phyloP scores from a whole-genome alignment of 2,888 invertebrate species.

The Noctuana brunneofusca region DNA sequence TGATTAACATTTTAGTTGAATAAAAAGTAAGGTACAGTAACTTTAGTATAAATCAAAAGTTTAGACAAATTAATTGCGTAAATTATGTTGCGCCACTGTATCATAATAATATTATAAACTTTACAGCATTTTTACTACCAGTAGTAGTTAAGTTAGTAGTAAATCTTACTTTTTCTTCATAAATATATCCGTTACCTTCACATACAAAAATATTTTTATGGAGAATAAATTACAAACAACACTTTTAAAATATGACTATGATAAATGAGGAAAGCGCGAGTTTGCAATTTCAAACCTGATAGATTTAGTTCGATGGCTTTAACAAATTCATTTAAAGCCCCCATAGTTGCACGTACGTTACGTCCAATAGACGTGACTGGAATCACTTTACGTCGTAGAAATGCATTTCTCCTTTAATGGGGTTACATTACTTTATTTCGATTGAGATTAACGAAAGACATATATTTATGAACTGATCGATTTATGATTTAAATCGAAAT shows the following conservation, averaged over 20 bases:
- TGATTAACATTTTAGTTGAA: neutral
- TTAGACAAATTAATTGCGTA: too few relatives aligned
- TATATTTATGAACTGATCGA: too few relatives aligned
- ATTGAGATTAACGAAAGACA: neutral
- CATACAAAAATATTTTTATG: too few relatives aligned
- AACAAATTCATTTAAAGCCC: slow-evolving; percentile 40
- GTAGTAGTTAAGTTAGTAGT: too few relatives aligned
- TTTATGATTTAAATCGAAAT: too few relatives aligned
- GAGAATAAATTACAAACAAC: neutral
- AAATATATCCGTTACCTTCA: too few relatives aligned
- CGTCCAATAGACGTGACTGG: slow-evolving; percentile 5
- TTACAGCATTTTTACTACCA: too few relatives aligned
- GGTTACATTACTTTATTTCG: neutral
- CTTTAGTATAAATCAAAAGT: too few relatives aligned
- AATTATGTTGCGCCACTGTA: too few relatives aligned
- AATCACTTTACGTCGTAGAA: slow-evolving; percentile 19
- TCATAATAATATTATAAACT: too few relatives aligned
- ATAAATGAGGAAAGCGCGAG: neutral
- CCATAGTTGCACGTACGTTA: slow-evolving; percentile 22
- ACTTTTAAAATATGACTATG: neutral
- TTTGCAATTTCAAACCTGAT: slow-evolving; percentile 20
- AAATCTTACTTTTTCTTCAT: too few relatives aligned
- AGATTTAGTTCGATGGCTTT: slow-evolving; percentile 44
- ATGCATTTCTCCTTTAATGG: slow-evolving; percentile 1
- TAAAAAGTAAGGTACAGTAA: neutral